Conservation (phyloP, 2,797 vertebrate species). For the Lepidocolaptes lacrymiger region DNA sequence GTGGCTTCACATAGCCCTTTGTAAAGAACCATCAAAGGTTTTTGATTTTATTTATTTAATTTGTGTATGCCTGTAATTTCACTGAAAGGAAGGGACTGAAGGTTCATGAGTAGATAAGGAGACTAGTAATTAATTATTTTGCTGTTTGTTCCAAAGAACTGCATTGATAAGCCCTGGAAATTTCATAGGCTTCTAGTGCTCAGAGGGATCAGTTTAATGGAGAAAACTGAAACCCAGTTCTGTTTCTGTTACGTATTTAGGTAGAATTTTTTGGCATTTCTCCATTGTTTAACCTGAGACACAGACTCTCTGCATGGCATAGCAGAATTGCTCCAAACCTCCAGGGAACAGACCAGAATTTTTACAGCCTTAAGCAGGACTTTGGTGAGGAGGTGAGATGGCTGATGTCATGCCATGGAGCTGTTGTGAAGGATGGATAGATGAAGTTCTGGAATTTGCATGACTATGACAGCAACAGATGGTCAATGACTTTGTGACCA, state of each 20-base stretch:
- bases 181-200: neutral
- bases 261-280: neutral
- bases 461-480: neutral
- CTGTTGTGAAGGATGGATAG: neutral
- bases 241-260: neutral
- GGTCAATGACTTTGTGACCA: neutral
- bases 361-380: neutral
- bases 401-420: neutral
- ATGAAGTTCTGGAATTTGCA: neutral
- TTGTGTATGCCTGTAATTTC: neutral
- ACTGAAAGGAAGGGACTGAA: neutral
- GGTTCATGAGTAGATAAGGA: neutral
- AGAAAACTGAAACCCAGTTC: constrained; percentile 30
- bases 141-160: neutral
- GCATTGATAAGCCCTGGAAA: neutral
- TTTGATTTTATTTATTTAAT: neutral
- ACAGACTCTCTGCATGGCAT: neutral
- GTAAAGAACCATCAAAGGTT: neutral
- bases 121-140: neutral
- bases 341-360: neutral
- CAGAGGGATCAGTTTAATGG: neutral
- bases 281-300: constrained; percentile 12
- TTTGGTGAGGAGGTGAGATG: neutral
- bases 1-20: neutral
- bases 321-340: neutral